Base-by-base conservation (phyloP, 2,888 invertebrate genomes). In the Adelognathus sp. region DNA sequence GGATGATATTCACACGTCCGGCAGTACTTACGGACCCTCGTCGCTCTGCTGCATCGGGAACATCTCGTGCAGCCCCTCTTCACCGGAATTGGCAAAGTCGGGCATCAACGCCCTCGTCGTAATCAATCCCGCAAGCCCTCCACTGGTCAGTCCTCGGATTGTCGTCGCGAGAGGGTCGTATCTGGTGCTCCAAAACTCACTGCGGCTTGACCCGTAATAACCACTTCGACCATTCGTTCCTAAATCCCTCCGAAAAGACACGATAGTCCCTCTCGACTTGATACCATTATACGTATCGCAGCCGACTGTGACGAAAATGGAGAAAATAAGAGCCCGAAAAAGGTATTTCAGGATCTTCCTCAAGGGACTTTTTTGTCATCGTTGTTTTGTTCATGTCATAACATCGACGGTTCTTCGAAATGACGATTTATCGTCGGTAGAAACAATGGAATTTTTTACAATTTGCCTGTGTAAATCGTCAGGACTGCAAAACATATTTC, bases 101-200 rank as follows among this genome's bases (percentile, higher is more conserved):
- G 83, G 88, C 86, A 89, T 91, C 88, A 90, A 87, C 90, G 84
- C 90, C 90, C 88, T 88, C 83, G 86, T 81, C 84, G 86, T 90
- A 89, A 90, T 91, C 90, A 91, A 91, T 90, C 91, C 91, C 81
- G 82, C 88, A 88, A 90, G 87, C 89, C 84, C 79, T 81, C 81
- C 72, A 85, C 85, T 86, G 88, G 87, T 86, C 88, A 86, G 83
- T 84, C 83, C 81, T 58, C 81, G 82, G 83, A 56, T 81, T 80
- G 82, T 79, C 79, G 77, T 78, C 84, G 82, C 54, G 27, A 82
- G 86, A 84, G 87, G 84, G 82, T 82, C 80, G 82, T 80, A 77
- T 80, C 76, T 80, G 83, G 66, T 84, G 81, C 85, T 83, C 81
- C 76, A 81, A 76, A 80, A 58, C 71, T 52, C 41, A 41, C 70